These are phyloP conservation scores for Denticeps clupeoides DNA, from an alignment of 2,797 vertebrate species.

Conservation along the genomic window DNA sequence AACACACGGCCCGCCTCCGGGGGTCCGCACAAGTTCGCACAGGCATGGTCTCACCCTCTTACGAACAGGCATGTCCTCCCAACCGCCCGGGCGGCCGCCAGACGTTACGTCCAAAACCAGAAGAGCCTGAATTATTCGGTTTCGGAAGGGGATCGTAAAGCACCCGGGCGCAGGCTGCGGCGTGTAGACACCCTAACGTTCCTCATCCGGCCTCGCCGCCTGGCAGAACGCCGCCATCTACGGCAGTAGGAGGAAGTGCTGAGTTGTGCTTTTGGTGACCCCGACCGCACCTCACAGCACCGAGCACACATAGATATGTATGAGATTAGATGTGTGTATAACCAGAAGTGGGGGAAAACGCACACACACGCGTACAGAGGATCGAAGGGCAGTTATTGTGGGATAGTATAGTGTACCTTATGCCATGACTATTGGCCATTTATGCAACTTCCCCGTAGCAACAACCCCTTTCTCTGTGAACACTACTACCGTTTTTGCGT, in stretches of 20 bases:
- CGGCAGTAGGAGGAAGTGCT: constrained; percentile 1
- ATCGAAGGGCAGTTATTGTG: too few relatives aligned
- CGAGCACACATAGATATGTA: neutral
- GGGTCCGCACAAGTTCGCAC: constrained; percentile 22
- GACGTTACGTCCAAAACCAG: too few relatives aligned
- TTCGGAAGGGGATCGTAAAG: constrained; percentile 5
- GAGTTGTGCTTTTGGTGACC: constrained; percentile 5
- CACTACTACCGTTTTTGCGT: too few relatives aligned
- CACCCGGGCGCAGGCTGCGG: neutral
- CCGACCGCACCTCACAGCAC: neutral
- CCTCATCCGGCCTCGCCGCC: constrained; percentile 7
- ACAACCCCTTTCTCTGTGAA: too few relatives aligned
- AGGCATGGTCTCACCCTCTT: constrained; percentile 14
- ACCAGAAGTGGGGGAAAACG: too few relatives aligned
- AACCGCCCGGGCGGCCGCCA: neutral
- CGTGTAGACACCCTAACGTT: neutral
- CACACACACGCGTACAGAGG: neutral
- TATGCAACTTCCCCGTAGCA: too few relatives aligned
- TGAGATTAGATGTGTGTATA: too few relatives aligned
- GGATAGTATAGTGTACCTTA: too few relatives aligned
- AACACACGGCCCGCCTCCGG: constrained; percentile 10
- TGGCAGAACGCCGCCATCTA: neutral
- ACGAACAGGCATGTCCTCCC: constrained; percentile 7
- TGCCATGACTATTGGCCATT: too few relatives aligned
- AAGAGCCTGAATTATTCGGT: constrained; percentile 26